Percentiles rank a stretch among this genome's conserved stretches.
phyloP scores from a whole-genome alignment of 2,113 vertebrate species.

The Sula dactylatra region DNA sequence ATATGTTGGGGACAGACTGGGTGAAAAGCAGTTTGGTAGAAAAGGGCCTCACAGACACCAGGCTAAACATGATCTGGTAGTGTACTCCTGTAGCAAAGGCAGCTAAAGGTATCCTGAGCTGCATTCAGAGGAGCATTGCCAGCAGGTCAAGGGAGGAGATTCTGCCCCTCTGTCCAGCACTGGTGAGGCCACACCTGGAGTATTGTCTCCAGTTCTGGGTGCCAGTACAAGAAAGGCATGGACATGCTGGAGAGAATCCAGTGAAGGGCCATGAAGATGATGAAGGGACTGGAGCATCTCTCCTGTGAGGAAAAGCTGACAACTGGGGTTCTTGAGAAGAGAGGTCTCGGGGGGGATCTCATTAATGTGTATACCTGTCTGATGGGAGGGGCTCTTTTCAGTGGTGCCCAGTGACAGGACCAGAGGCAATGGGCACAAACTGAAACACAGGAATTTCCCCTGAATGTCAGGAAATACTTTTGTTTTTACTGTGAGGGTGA shows the following conservation, averaged over 20 bases:
- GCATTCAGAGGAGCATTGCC: neutral
- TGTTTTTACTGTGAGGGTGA: neutral
- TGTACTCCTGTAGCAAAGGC: accelerated
- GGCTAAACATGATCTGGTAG: neutral
- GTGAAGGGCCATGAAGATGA: neutral
- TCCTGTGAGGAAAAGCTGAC: neutral
- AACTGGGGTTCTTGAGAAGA: neutral
- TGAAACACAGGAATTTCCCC: neutral
- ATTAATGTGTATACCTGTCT: neutral
- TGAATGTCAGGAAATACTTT: neutral
- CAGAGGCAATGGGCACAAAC: neutral
- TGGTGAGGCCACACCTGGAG: neutral
- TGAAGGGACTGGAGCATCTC: neutral
- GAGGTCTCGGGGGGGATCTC: neutral
- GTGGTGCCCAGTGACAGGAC: neutral
- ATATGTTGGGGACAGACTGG: neutral
- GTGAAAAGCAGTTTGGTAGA: neutral
- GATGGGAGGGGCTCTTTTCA: neutral
- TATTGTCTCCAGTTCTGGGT: neutral
- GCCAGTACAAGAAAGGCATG: neutral
- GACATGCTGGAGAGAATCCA: neutral
- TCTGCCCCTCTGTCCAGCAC: neutral
- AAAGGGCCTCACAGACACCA: neutral
- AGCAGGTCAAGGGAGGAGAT: neutral
- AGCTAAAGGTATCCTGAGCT: neutral